These are phyloP conservation scores for Anastrepha ludens DNA, from an alignment of 1,140 invertebrate genomes.

Conservation along the genomic window DNA sequence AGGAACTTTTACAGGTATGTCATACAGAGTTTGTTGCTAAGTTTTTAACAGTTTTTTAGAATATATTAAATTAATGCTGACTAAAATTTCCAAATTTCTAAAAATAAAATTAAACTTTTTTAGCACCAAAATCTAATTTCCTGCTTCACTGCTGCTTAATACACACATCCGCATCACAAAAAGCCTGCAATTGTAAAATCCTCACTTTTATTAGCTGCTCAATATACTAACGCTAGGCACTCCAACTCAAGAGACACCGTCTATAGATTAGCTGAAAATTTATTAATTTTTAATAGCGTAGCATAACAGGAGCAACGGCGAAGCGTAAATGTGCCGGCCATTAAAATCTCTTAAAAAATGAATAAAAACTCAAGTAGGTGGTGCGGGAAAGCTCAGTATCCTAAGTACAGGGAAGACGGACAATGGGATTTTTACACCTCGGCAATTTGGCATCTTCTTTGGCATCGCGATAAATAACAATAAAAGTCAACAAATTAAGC, in stretches of 20 bases:
- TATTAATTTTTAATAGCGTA: slow-evolving; percentile 24
- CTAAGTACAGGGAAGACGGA: background rate
- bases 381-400: background rate
- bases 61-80: too few species aligned
- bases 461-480: slow-evolving; percentile 57
- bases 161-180: background rate
- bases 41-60: too few species aligned
- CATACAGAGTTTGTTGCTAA: too few species aligned
- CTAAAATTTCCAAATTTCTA: too few species aligned
- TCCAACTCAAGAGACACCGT: background rate
- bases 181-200: slow-evolving; percentile 3
- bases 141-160: slow-evolving; percentile 20
- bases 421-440: background rate
- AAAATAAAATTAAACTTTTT: background rate
- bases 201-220: slow-evolving; percentile 35
- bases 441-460: background rate
- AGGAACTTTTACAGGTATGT: too few species aligned
- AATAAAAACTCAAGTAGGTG: slow-evolving; percentile 48
- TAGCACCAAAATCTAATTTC: slow-evolving; percentile 11
- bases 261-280: background rate
- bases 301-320: background rate
- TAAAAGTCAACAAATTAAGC: slow-evolving; percentile 58
- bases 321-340: background rate
- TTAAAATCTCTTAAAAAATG: slow-evolving; percentile 51
- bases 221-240: slow-evolving; percentile 15